Percentiles rank a stretch among this genome's conserved stretches.
Conservation (phyloP, 2,797 vertebrate species). For the Otolemur crassicaudatus region DNA sequence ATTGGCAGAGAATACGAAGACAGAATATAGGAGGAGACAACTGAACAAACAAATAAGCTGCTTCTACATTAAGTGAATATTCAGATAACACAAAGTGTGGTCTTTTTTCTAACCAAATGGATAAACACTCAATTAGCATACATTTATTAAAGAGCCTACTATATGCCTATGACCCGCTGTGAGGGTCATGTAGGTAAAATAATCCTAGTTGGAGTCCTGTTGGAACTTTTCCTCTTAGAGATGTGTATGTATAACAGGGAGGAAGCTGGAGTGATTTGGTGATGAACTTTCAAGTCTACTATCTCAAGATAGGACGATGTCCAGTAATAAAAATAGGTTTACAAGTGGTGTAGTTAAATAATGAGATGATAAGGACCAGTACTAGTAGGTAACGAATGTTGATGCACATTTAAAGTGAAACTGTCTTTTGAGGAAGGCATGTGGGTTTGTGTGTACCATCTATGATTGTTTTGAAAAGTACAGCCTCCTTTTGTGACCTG, state of each 20-base stretch:
- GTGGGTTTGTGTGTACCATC: too few species aligned
- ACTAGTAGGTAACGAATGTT: not conserved
- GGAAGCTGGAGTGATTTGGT: not conserved
- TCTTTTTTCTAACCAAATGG: not conserved
- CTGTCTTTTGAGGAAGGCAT: not conserved
- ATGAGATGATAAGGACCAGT: not conserved
- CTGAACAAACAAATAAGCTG: not conserved
- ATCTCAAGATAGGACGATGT: not conserved
- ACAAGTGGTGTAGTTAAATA: not conserved
- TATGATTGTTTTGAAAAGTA: too few species aligned
- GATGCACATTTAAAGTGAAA: not conserved
- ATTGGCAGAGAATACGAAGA: not conserved
- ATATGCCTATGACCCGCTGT: rapidly evolving
- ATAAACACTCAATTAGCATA: not conserved
- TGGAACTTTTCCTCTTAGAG: not conserved
- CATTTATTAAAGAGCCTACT: not conserved
- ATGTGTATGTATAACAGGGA: not conserved
- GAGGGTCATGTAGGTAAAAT: not conserved
- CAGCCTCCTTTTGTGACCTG: not conserved
- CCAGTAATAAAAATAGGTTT: not conserved
- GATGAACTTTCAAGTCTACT: not conserved
- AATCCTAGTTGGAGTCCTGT: not conserved
- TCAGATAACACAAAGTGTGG: not conserved
- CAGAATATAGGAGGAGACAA: not conserved
- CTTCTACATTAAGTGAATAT: not conserved